These are phyloP conservation scores for Cremastinae sp. DNA, from an alignment of 2,888 invertebrate genomes.

Conservation along the genomic window DNA sequence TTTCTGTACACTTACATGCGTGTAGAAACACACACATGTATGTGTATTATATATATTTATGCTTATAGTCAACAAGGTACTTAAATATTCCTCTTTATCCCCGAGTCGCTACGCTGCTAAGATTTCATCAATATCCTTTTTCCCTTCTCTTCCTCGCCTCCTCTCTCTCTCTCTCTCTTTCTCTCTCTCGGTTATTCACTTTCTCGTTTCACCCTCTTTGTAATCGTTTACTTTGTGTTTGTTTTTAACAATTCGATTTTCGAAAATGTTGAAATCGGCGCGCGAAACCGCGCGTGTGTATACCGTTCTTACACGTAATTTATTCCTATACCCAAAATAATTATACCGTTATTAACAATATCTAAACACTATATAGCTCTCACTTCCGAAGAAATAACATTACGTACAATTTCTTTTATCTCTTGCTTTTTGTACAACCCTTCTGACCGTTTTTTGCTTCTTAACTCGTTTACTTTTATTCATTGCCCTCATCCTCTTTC, in stretches of 20 bases:
- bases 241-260: conserved; percentile 68
- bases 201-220: conserved; percentile 10
- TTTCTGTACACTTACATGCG: conserved; percentile 28
- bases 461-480: conserved; percentile 9
- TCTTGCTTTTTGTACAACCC: conserved; percentile 70
- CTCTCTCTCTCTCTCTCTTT: conserved; percentile 12
- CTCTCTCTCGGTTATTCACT: conserved; percentile 10
- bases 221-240: conserved; percentile 6
- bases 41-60: conserved; percentile 69
- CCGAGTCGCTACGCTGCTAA: conserved; percentile 75
- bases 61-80: conserved; percentile 80
- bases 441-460: conserved; percentile 60
- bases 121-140: conserved; percentile 48
- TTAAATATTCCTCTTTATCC: conserved; percentile 74
- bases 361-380: conserved; percentile 73
- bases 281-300: conserved; percentile 15
- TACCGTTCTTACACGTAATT: conserved; percentile 9
- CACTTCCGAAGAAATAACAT: conserved; percentile 75
- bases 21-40: conserved; percentile 15
- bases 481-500: conserved; percentile 2
- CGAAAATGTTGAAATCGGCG: conserved; percentile 57
- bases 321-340: conserved; percentile 72
- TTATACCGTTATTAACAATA: conserved; percentile 74
- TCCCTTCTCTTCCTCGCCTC: conserved; percentile 5
- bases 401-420: conserved; percentile 71